Evolutionary conservation across 2,113 vertebrate species (phyloP).

Genomic region (Narcine bancroftii): DNA sequence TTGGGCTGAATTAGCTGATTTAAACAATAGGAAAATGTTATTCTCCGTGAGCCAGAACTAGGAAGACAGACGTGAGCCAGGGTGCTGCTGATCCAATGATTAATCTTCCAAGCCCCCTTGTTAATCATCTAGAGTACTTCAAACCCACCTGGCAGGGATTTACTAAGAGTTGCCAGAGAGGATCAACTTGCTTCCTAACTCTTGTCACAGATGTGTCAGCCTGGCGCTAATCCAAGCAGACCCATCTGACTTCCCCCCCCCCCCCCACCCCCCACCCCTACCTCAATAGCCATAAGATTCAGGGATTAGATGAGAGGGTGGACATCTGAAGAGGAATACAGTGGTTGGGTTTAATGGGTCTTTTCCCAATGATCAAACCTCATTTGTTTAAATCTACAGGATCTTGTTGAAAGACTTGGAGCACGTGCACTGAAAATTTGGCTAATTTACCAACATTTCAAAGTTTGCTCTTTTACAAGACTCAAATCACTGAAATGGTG

Average conservation of each 20-base stretch:
- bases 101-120: not conserved
- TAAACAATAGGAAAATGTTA: not conserved
- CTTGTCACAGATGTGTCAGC: not conserved
- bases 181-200: not conserved
- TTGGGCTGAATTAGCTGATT: not conserved
- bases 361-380: not conserved
- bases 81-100: not conserved
- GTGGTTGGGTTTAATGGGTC: not conserved
- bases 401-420: not conserved
- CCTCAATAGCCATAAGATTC: not conserved
- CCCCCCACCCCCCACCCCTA: too few relatives aligned
- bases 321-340: not conserved
- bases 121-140: not conserved
- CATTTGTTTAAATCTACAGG: not conserved
- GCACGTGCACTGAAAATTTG: not conserved
- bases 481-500: not conserved
- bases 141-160: not conserved
- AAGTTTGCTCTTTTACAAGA: not conserved
- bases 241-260: not conserved
- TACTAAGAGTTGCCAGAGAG: not conserved
- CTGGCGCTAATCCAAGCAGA: not conserved
- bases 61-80: not conserved
- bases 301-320: not conserved
- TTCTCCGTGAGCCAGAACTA: not conserved
- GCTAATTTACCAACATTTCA: not conserved